Evolutionary conservation across 2,113 vertebrate species (phyloP), one percentile per base, ranked within the genome.

Genomic region (Alethe castanea): DNA sequence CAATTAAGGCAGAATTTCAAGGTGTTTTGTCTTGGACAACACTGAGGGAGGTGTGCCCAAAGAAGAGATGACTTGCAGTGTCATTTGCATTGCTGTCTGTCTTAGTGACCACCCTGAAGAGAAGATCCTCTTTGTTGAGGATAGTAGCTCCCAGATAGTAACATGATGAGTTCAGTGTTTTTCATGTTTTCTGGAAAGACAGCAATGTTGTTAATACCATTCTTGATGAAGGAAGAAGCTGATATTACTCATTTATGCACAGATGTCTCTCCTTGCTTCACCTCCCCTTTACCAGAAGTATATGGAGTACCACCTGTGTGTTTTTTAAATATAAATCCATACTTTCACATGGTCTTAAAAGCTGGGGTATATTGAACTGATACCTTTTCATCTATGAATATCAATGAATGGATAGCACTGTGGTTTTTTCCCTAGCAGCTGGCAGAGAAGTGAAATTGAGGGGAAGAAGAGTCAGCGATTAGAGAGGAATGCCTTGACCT

Each of bases 401-500:
- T 23, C 45, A 84, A 29, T 67, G 53, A 73, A 73, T 60, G 31
- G 40, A n/a, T 84, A 81, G 33, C 24, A 20, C 72, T 38, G 14
- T 40, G 12, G 1, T 5, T 45, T 57, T 56, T 82, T 71, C 73
- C 66, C 33, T 38, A 78, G 22, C 78, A 91, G 48, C 69, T 81
- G 81, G 44, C 79, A 66, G 31, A 81, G 81, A 56, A 88, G 66
- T 88, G 67, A 95, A 94, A 70, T 45, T 64, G 81, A 95, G 50
- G 61, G 52, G 29, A 92, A 83, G 66, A 65, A 90, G 87, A 80
- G 83, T 90, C 76, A 56, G 22, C 0, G 5, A 90, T 91, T 94
- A 88, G 81, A 87, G 70, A 90, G 82, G 69, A 92, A 79, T 76
- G 28, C 52, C 62, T 70, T 94, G 94, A 88, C 91, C 86, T 88